These are phyloP conservation scores for Callionymus lyra DNA, from an alignment of 2,113 vertebrate species.

Conservation along the genomic window DNA sequence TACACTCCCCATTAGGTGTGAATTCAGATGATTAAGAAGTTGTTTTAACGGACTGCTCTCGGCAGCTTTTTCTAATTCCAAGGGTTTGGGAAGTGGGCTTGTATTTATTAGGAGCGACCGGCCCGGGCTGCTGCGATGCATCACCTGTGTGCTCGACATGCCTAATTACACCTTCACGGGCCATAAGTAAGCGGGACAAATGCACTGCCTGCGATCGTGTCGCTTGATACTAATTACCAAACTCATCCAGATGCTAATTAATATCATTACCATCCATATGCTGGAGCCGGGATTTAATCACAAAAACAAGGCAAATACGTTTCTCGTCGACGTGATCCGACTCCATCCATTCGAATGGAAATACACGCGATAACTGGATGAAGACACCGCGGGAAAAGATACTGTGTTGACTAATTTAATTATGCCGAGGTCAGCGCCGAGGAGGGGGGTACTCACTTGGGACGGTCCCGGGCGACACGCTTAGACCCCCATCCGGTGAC, in stretches of 20 bases:
- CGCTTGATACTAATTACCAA: conserved; percentile 60
- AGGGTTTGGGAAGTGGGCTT: conserved; percentile 46
- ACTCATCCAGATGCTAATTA: conserved; percentile 52
- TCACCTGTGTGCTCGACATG: conserved; percentile 49
- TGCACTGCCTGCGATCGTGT: conserved; percentile 46
- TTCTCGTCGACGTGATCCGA: conserved; percentile 10
- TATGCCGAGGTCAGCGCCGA: conserved; percentile 21
- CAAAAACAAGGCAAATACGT: conserved; percentile 17
- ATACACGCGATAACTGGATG: conserved; percentile 3
- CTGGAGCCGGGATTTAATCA: conserved; percentile 21
- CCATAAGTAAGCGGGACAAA: conserved; percentile 66
- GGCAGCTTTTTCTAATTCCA: conserved; percentile 16
- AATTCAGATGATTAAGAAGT: too few relatives aligned
- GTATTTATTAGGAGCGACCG: conserved; percentile 54
- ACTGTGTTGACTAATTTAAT: conserved; percentile 31
- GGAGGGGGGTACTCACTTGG: conserved; percentile 15
- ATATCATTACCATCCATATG: conserved; percentile 43
- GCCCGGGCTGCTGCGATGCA: conserved; percentile 44
- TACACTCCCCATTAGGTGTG: too few relatives aligned
- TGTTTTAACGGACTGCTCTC: too few relatives aligned
- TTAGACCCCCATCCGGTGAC: conserved; percentile 18
- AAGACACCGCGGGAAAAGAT: conserved; percentile 9
- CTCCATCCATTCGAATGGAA: not conserved
- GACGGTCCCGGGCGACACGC: conserved; percentile 20
- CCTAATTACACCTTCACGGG: conserved; percentile 57